Conservation (phyloP, 2,797 vertebrate species). For the Bucorvus abyssinicus region DNA sequence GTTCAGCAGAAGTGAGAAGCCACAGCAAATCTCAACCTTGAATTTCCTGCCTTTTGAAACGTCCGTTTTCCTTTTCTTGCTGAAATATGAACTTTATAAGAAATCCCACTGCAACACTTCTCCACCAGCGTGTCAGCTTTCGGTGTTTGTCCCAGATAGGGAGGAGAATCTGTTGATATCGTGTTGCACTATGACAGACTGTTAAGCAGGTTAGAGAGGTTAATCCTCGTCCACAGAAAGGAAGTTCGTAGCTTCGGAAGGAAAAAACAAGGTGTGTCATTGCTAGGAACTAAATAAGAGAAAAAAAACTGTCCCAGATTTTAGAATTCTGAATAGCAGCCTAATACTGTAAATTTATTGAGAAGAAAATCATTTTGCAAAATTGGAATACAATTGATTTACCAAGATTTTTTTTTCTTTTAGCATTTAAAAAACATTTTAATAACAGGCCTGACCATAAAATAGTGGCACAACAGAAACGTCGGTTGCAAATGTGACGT, state of each 20-base stretch:
- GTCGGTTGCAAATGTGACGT: conserved; percentile 12
- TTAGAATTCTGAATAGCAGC: conserved; percentile 63
- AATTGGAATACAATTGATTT: conserved; percentile 44
- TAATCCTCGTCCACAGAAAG: conserved; percentile 16
- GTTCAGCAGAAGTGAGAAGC: background rate
- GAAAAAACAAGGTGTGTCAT: background rate
- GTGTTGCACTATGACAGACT: background rate
- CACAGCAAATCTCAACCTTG: background rate
- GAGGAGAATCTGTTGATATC: background rate
- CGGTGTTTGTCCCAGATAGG: background rate
- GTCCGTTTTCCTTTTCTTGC: background rate
- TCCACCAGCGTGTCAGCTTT: background rate
- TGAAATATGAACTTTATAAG: background rate
- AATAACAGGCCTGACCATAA: conserved; percentile 25
- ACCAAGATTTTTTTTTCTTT: background rate
- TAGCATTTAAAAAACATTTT: conserved; percentile 38
- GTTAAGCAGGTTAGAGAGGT: background rate
- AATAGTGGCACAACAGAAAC: conserved; percentile 16
- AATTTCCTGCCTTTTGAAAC: background rate
- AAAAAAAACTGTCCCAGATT: background rate
- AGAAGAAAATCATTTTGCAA: conserved; percentile 41
- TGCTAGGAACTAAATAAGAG: background rate
- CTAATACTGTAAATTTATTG: conserved; percentile 58
- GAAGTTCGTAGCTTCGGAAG: background rate
- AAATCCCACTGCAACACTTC: background rate